phyloP scores from a whole-genome alignment of 2,888 invertebrate genomes.

The Andrena dorsata region DNA sequence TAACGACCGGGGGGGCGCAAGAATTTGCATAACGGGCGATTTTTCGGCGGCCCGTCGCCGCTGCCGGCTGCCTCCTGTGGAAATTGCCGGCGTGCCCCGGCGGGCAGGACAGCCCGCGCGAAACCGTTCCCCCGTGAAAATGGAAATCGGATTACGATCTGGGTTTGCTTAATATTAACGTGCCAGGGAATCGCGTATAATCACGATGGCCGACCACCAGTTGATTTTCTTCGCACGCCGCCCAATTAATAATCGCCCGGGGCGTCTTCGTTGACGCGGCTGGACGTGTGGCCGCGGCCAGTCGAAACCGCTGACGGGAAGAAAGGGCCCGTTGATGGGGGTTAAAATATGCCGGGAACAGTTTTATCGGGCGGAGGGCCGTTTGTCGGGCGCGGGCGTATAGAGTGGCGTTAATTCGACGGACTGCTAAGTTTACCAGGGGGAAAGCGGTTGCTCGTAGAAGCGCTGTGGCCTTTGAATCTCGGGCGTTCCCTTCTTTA shows the following conservation, averaged over 20 bases:
- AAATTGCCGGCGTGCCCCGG: not conserved
- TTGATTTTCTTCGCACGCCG: conserved; percentile 46
- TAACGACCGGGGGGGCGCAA: conserved; percentile 37
- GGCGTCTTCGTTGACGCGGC: not conserved
- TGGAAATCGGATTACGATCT: conserved; percentile 30
- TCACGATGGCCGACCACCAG: conserved; percentile 46
- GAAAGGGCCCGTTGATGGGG: not conserved
- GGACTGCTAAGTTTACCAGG: conserved; percentile 21
- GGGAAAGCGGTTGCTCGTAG: conserved; percentile 21
- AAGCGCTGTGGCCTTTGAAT: conserved; percentile 48
- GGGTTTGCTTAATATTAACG: conserved; percentile 19
- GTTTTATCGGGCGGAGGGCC: conserved; percentile 18
- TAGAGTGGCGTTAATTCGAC: conserved; percentile 32
- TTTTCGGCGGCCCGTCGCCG: not conserved
- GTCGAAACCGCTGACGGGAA: not conserved
- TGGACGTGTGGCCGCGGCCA: not conserved
- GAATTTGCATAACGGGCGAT: conserved; percentile 43
- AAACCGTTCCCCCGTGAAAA: not conserved
- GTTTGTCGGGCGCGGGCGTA: conserved; percentile 9
- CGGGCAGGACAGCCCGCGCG: too few species aligned
- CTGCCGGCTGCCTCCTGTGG: not conserved
- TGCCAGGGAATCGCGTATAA: conserved; percentile 6
- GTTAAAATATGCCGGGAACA: conserved; percentile 24
- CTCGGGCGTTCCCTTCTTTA: conserved; percentile 31
- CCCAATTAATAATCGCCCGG: conserved; percentile 24